Base-by-base conservation (phyloP, 2,113 vertebrate species). In the Chroicocephalus ridibundus region DNA sequence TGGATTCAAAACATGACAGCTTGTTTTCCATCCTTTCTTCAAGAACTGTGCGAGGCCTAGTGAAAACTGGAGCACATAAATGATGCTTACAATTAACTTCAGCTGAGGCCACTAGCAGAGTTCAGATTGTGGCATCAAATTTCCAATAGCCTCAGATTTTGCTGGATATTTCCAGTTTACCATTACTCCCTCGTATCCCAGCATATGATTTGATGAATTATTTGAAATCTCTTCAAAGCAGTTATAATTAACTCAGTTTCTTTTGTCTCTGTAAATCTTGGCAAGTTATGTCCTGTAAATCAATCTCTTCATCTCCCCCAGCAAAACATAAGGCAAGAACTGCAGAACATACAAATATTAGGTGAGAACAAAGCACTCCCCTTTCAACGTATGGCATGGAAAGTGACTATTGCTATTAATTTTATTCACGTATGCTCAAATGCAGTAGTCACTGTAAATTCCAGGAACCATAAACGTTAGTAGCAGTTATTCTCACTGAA, bases 161-260 rank as follows among this genome's bases (percentile, higher is more conserved):
- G 9, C 57, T 96, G 84, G 21, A 3, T 80, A 29, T 83, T 88
- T 90, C 46, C 62, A 65, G 16, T 11, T 84, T 81, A 34, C 44
- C 34, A 29, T 78, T 86, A 66, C 6, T 83, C 31, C 34, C 32
- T 11, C 7, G 32, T 84, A 90, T 69, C 24, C 60, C 17, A 47
- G 62, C 32, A 38, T 25, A 70, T 0, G 4, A 13, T 70, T 51
- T 82, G 36, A 51, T 4, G 18, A 94, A 78, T 78, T 90, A 81
- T 75, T 91, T 94, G 76, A 90, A 52, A 88, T 90, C 15, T 71
- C 34, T 93, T 94, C 85, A 96, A 90, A 92, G 47, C 19, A 26
- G 34, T 46, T 65, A 55, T 64, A 93, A 88, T 92, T 92, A 91
- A 27, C 21, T 92, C 34, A 5, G 24, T 68, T 94, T 86, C 60